Percentiles rank a stretch among this genome's conserved stretches.
Conservation (phyloP, 1,140 invertebrate genomes). For the Cardiocondyla obscurior region DNA sequence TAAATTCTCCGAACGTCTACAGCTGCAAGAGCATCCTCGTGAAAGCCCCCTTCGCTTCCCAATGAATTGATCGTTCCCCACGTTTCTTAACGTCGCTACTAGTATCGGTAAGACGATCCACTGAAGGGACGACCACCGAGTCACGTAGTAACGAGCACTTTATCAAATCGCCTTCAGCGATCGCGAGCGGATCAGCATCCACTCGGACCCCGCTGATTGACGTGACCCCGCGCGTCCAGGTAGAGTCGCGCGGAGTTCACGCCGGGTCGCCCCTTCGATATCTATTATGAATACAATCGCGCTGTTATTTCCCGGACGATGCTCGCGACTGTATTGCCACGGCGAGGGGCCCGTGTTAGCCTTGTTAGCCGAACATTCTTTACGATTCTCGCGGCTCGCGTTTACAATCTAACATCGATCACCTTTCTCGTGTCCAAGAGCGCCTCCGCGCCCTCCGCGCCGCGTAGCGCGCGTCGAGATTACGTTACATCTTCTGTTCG, state of each 20-base stretch:
- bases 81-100: slow-evolving; percentile 41
- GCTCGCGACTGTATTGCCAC: slow-evolving; percentile 59
- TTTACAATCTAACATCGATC: slow-evolving; percentile 57
- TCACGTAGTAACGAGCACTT: slow-evolving; percentile 63
- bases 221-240: slow-evolving; percentile 36
- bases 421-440: slow-evolving; percentile 6
- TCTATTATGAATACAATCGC: slow-evolving; percentile 58
- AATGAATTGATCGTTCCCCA: neutral
- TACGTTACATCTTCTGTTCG: slow-evolving; percentile 31
- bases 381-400: slow-evolving; percentile 59
- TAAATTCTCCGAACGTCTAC: neutral
- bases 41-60: slow-evolving; percentile 16
- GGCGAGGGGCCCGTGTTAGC: slow-evolving; percentile 60
- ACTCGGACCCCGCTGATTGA: slow-evolving; percentile 56
- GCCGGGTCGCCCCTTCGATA: slow-evolving; percentile 52
- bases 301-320: slow-evolving; percentile 66
- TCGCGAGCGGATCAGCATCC: slow-evolving; percentile 50
- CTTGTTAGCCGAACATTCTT: slow-evolving; percentile 74
- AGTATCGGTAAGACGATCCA: slow-evolving; percentile 8
- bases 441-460: neutral
- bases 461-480: slow-evolving; percentile 25
- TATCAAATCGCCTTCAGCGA: slow-evolving; percentile 60
- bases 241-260: slow-evolving; percentile 57
- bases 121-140: slow-evolving; percentile 43
- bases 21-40: neutral